A percentile compares a stretch with the other conserved stretches of the same genome.
Evolutionary conservation across 2,797 vertebrate species (phyloP).

Genomic region (Meriones psammophilus): DNA sequence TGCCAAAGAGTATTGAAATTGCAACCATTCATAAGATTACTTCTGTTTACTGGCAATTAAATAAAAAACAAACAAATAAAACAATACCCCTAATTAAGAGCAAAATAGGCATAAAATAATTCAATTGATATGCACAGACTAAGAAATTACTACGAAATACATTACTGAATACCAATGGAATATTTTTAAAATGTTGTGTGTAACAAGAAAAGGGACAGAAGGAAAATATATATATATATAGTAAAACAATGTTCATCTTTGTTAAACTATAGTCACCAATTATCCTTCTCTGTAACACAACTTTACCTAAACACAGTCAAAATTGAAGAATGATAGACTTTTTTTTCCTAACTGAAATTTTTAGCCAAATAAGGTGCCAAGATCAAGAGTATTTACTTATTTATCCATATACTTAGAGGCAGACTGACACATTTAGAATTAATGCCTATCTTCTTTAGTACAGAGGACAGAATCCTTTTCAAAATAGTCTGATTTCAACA

Average conservation of each 20-base stretch:
- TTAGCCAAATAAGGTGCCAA: neutral
- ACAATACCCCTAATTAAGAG: neutral
- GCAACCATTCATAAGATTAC: neutral
- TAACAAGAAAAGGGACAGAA: neutral
- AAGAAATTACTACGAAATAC: neutral
- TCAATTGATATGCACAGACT: neutral
- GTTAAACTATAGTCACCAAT: slow-evolving; percentile 14
- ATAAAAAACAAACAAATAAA: neutral
- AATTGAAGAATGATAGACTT: neutral
- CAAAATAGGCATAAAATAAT: neutral
- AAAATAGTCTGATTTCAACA: slow-evolving; percentile 7
- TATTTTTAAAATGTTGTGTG: neutral
- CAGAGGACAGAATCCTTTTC: neutral
- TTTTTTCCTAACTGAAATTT: neutral
- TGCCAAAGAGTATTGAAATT: slow-evolving; percentile 1
- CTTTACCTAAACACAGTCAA: neutral
- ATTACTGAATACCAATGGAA: neutral
- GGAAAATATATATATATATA: neutral
- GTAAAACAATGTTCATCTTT: neutral
- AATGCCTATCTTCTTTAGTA: neutral
- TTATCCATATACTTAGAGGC: neutral
- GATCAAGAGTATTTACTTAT: neutral
- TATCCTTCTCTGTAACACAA: neutral
- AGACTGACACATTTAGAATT: neutral
- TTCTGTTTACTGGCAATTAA: slow-evolving; percentile 3